Percentiles rank a stretch among this genome's conserved stretches.
Conservation (phyloP, 2,888 invertebrate genomes). For the Stenodera caucasica region DNA sequence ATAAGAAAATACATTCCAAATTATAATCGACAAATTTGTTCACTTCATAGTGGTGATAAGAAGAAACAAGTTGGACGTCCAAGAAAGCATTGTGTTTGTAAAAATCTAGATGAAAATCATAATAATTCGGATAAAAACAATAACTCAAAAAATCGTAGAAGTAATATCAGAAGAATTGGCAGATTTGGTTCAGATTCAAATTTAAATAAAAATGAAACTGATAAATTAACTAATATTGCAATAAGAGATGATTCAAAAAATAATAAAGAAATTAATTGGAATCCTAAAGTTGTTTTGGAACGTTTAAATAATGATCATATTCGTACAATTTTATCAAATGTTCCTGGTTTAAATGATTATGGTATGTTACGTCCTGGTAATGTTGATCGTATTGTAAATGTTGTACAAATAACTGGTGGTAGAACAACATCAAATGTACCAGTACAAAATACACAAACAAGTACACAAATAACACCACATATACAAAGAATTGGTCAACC, state of each 20-base stretch:
- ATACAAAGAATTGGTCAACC: slow-evolving; percentile 57
- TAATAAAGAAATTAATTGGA: slow-evolving; percentile 15
- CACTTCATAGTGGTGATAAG: slow-evolving; percentile 11
- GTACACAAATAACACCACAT: slow-evolving; percentile 56
- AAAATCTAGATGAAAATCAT: background rate
- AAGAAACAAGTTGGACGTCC: slow-evolving; percentile 10
- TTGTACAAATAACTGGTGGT: slow-evolving; percentile 53
- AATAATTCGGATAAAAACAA: background rate
- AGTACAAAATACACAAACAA: slow-evolving; percentile 50
- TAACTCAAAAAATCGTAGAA: background rate
- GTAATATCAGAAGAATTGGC: background rate
- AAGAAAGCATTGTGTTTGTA: slow-evolving; percentile 13
- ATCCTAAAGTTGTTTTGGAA: slow-evolving; percentile 29
- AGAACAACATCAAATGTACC: slow-evolving; percentile 41
- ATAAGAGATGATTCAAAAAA: background rate
- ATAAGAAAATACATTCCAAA: slow-evolving; percentile 23
- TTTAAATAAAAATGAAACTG: background rate
- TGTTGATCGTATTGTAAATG: slow-evolving; percentile 52
- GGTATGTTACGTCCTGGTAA: slow-evolving; percentile 63
- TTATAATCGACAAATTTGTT: slow-evolving; percentile 3
- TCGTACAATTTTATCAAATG: slow-evolving; percentile 54
- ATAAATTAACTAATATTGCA: background rate
- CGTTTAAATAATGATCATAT: slow-evolving; percentile 29
- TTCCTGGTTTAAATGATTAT: slow-evolving; percentile 62
- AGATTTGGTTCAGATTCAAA: background rate